Conservation (phyloP, 2,888 invertebrate genomes). For the Campoplex nolae region DNA sequence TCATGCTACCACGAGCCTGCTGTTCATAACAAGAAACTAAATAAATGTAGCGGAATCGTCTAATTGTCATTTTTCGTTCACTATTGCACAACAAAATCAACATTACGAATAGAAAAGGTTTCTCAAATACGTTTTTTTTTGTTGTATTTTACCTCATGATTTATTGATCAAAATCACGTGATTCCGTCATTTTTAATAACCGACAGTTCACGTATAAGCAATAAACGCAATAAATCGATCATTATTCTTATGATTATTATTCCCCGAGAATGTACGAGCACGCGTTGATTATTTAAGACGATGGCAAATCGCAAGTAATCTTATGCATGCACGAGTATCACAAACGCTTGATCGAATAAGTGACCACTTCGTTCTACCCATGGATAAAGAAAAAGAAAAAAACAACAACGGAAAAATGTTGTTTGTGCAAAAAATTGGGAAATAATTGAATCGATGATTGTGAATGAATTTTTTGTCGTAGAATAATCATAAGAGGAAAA, state of each 20-base stretch:
- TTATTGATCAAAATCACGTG: not conserved
- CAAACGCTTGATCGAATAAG: not conserved
- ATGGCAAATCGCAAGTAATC: not conserved
- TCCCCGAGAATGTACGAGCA: slow-evolving; percentile 4
- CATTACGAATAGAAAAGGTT: not conserved
- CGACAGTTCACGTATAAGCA: not conserved
- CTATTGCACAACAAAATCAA: not conserved
- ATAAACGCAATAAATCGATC: slow-evolving; percentile 18
- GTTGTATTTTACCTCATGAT: not conserved
- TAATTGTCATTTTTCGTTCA: not conserved
- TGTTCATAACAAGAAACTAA: not conserved
- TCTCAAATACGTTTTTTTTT: not conserved
- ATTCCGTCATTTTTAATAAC: not conserved
- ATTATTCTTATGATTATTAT: slow-evolving; percentile 19
- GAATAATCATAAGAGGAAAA: not conserved
- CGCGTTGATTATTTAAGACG: slow-evolving; percentile 30
- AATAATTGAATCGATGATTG: not conserved
- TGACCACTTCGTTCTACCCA: not conserved
- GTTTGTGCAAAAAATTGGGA: not conserved
- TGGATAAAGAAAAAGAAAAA: not conserved
- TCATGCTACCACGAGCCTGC: not conserved
- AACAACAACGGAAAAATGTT: not conserved
- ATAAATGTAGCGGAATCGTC: not conserved
- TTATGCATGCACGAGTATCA: not conserved
- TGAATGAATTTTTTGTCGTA: not conserved